These are phyloP conservation scores for Drosophila busckii DNA, from an alignment of 1,140 invertebrate species.

Conservation along the genomic window DNA sequence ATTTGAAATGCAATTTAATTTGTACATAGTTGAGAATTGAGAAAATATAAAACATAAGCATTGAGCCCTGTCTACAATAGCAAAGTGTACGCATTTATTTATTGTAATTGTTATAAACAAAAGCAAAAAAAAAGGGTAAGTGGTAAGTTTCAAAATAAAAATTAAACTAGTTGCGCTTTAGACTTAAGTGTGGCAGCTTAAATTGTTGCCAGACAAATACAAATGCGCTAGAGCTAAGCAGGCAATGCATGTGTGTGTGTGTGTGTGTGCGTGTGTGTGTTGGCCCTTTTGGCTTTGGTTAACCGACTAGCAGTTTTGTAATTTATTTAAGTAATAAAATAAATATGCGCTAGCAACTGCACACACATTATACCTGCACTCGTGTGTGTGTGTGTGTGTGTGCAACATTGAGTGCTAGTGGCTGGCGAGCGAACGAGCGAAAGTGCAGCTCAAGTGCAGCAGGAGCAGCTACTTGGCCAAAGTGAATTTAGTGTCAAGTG, in stretches of 20 bases:
- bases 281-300: conserved; percentile 69
- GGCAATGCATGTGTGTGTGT: not conserved
- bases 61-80: conserved; percentile 53
- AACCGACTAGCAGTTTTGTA: conserved; percentile 74
- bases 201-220: too few relatives aligned
- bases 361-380: conserved; percentile 37
- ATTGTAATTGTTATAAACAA: too few relatives aligned
- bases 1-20: conserved; percentile 39
- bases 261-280: conserved; percentile 9
- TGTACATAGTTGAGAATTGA: conserved; percentile 58
- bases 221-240: too few relatives aligned
- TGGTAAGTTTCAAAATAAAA: too few relatives aligned
- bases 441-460: conserved; percentile 65
- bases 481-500: conserved; percentile 77
- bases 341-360: conserved; percentile 63
- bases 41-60: conserved; percentile 54
- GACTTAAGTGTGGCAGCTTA: too few relatives aligned
- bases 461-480: conserved; percentile 73
- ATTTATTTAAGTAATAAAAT: conserved; percentile 77
- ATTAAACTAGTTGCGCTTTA: too few relatives aligned
- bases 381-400: not conserved
- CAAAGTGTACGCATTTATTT: too few relatives aligned
- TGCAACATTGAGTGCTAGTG: conserved; percentile 7
- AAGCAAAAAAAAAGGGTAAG: too few relatives aligned
- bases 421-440: conserved; percentile 42